These are phyloP conservation scores for Chaetogeoica ovagalla DNA, from an alignment of 2,888 invertebrate genomes.

Conservation along the genomic window DNA sequence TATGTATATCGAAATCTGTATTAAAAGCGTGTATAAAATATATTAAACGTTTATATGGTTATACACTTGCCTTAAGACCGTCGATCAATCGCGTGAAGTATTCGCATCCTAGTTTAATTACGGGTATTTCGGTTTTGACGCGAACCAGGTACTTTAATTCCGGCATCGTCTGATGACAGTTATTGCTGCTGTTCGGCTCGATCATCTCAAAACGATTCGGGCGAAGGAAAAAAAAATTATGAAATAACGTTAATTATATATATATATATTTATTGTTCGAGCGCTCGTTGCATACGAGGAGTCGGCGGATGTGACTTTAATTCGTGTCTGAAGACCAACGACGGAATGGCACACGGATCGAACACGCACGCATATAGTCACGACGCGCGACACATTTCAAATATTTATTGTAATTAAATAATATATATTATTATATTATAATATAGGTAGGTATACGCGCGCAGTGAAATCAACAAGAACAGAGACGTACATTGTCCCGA, in stretches of 20 bases:
- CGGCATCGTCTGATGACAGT: not conserved
- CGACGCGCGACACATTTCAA: too few relatives aligned
- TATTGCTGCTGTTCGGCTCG: not conserved
- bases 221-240: too few relatives aligned
- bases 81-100: not conserved
- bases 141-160: conserved; percentile 13
- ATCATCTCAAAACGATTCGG: not conserved
- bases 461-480: too few relatives aligned
- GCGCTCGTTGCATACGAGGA: too few relatives aligned
- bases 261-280: too few relatives aligned
- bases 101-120: conserved; percentile 30
- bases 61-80: conserved; percentile 16
- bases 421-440: not conserved
- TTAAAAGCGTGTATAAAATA: not conserved
- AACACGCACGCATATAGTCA: not conserved
- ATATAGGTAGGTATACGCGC: too few relatives aligned
- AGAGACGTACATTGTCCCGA: too few relatives aligned
- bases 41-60: not conserved
- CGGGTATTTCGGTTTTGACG: conserved; percentile 33
- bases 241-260: too few relatives aligned
- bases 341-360: not conserved
- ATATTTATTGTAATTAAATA: too few relatives aligned
- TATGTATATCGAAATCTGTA: not conserved
- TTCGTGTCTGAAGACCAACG: not conserved
- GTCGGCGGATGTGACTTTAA: too few relatives aligned